Conservation (phyloP, 2,113 vertebrate species). For the Oncorhynchus keta region DNA sequence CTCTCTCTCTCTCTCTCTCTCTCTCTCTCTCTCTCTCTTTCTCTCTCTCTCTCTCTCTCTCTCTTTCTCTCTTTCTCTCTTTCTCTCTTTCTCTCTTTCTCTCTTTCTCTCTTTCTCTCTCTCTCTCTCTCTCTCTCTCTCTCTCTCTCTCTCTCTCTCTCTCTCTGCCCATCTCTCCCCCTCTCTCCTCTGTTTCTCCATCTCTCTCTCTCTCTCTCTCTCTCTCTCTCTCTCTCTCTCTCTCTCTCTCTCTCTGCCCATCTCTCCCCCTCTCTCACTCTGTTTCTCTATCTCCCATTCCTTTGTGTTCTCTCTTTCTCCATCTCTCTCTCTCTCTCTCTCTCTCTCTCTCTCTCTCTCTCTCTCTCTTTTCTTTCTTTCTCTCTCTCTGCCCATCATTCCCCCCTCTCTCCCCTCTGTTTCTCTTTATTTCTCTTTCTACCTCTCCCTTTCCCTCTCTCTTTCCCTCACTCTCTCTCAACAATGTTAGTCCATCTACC, state of each 20-base stretch:
- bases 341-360: neutral
- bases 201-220: neutral
- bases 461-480: neutral
- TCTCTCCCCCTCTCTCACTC: constrained; percentile 30
- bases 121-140: too few relatives aligned
- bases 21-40: constrained; percentile 9
- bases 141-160: neutral
- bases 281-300: constrained; percentile 35
- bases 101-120: too few relatives aligned
- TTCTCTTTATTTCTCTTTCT: too few relatives aligned
- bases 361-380: neutral
- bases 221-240: neutral
- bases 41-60: neutral
- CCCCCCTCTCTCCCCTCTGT: neutral
- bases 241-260: neutral
- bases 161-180: neutral
- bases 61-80: neutral
- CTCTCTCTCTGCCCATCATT: neutral
- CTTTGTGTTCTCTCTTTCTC: constrained; percentile 3
- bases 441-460: neutral
- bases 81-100: neutral
- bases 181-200: constrained; percentile 44
- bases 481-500: neutral
- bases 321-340: neutral
- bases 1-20: neutral